These are phyloP conservation scores for Zygaena filipendulae DNA, from an alignment of 2,888 invertebrate species.

Conservation along the genomic window DNA sequence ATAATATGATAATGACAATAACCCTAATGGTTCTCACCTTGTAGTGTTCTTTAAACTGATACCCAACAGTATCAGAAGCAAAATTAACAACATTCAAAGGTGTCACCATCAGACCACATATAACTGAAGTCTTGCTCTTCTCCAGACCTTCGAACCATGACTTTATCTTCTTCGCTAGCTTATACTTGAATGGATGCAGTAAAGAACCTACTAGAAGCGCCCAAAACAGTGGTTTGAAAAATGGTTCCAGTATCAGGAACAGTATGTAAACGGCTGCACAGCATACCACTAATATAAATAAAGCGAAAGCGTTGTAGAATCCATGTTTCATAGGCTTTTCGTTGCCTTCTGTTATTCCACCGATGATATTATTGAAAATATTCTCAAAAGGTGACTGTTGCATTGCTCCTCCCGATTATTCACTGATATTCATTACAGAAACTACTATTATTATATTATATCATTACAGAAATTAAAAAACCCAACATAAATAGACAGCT, in stretches of 20 bases:
- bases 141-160: constrained; percentile 82
- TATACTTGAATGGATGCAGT: constrained; percentile 93
- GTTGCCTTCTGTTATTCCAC: constrained; percentile 78
- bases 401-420: constrained; percentile 33
- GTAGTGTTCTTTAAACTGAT: constrained; percentile 74
- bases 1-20: no score
- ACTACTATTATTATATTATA: no score
- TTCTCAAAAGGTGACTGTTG: constrained; percentile 73
- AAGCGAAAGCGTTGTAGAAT: constrained; percentile 89
- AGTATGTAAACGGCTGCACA: constrained; percentile 80
- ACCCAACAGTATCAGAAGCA: constrained; percentile 79
- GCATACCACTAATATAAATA: constrained; percentile 76
- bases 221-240: constrained; percentile 95
- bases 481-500: no score
- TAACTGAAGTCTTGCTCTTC: constrained; percentile 72
- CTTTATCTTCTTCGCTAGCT: constrained; percentile 78
- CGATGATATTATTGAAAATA: constrained; percentile 75
- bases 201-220: constrained; percentile 96
- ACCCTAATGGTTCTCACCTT: constrained; percentile 44
- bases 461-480: no score
- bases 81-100: constrained; percentile 83
- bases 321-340: constrained; percentile 93
- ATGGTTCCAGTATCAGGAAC: constrained; percentile 89
- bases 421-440: no score
- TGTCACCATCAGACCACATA: constrained; percentile 68